A percentile compares a stretch with the other conserved stretches of the same genome.
Evolutionary conservation across 2,888 invertebrate species (phyloP).

Genomic region (Agriopis marginaria): DNA sequence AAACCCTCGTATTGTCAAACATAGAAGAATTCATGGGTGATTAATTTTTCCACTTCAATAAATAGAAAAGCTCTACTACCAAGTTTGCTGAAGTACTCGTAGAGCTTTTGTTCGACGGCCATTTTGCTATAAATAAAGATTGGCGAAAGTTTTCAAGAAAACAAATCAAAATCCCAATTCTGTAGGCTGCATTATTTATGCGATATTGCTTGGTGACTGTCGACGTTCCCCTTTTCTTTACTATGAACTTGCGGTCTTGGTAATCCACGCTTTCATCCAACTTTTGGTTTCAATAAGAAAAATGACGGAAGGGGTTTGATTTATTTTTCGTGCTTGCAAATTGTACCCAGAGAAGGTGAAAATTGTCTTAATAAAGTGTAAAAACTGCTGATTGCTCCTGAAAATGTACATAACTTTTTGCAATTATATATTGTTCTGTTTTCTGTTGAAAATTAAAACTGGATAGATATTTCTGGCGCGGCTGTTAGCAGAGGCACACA

Average conservation of each 20-base stretch:
- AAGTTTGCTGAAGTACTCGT: conserved; percentile 36
- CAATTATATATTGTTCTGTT: not conserved
- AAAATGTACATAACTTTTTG: not conserved
- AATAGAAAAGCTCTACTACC: conserved; percentile 59
- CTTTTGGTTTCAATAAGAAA: conserved; percentile 64
- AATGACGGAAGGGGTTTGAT: conserved; percentile 42
- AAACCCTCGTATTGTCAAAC: not conserved
- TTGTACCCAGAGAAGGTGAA: not conserved
- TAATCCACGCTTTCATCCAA: conserved; percentile 72
- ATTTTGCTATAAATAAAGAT: conserved; percentile 67
- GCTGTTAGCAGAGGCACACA: conserved; percentile 71
- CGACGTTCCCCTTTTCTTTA: conserved; percentile 78
- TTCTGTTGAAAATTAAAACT: conserved; percentile 55
- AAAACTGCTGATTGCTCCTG: too few species aligned
- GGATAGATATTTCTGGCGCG: conserved; percentile 58
- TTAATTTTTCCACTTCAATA: conserved; percentile 66
- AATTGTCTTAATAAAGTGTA: conserved; percentile 6
- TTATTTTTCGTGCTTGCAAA: conserved; percentile 35
- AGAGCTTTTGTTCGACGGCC: conserved; percentile 64
- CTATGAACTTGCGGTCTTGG: conserved; percentile 70
- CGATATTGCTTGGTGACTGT: conserved; percentile 79
- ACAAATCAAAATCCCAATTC: conserved; percentile 86
- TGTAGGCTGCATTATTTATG: conserved; percentile 84
- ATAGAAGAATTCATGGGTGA: conserved; percentile 21
- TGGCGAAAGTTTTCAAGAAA: conserved; percentile 84